Conservation (phyloP, 2,888 invertebrate species). For the Drosophila neonasuta region DNA sequence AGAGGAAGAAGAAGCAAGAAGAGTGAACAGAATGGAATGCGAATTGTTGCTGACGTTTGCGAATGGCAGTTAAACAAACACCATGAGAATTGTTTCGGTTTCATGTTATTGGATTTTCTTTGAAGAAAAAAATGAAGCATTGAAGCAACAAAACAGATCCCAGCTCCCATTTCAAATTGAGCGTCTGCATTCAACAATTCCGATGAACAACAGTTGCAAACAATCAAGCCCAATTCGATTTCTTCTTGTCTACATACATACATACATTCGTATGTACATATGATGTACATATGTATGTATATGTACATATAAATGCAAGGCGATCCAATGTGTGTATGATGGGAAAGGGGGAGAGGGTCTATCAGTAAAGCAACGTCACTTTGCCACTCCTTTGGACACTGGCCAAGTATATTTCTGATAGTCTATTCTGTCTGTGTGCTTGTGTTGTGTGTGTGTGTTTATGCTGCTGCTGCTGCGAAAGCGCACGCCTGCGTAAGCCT, state of each 20-base stretch:
- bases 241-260: constrained; percentile 23
- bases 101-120: constrained; percentile 23
- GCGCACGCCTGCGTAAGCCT: constrained; percentile 49
- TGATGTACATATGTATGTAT: constrained; percentile 1
- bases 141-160: not conserved
- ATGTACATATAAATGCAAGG: constrained; percentile 24
- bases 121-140: not conserved
- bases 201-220: constrained; percentile 29
- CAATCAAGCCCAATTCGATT: constrained; percentile 43
- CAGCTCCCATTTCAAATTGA: constrained; percentile 40
- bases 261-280: not conserved
- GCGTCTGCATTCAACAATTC: constrained; percentile 40
- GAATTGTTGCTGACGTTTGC: constrained; percentile 42
- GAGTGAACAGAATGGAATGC: constrained; percentile 31
- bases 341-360: not conserved
- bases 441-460: constrained; percentile 1
- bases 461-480: constrained; percentile 27
- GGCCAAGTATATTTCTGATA: constrained; percentile 23
- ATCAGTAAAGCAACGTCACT: constrained; percentile 29
- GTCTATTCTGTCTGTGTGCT: not conserved
- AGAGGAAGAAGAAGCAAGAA: not conserved
- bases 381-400: constrained; percentile 52
- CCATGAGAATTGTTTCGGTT: too few species aligned
- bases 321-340: constrained; percentile 34
- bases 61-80: constrained; percentile 29